Percentiles rank a stretch among this genome's conserved stretches.
Evolutionary conservation across 2,888 invertebrate genomes (phyloP).

Genomic region (Rhyacophila evoluta): DNA sequence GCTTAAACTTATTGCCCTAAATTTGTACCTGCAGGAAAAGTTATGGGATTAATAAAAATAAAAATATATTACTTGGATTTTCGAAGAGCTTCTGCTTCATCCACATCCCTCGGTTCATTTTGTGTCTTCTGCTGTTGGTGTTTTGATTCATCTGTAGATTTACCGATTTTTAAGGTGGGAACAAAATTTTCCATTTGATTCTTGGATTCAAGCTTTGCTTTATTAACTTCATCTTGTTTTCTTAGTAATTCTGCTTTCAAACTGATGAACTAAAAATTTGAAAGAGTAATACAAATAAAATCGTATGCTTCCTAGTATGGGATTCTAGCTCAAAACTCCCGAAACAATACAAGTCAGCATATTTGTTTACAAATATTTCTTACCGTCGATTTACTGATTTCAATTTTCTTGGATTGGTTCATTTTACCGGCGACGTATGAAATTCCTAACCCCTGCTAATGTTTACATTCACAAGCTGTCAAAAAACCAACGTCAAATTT

Average conservation of each 20-base stretch:
- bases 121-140: conserved; percentile 61
- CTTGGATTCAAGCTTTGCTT: conserved; percentile 71
- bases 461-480: conserved; percentile 2
- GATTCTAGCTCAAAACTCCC: not conserved
- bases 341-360: not conserved
- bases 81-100: conserved; percentile 60
- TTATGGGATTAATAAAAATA: no score
- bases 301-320: not conserved
- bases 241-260: conserved; percentile 90
- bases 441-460: not conserved
- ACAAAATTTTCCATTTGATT: conserved; percentile 69
- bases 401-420: conserved; percentile 62
- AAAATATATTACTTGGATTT: conserved; percentile 62
- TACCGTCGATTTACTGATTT: conserved; percentile 71
- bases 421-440: conserved; percentile 29
- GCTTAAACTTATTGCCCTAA: no score
- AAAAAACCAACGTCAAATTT: conserved; percentile 17
- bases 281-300: not conserved
- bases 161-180: conserved; percentile 62
- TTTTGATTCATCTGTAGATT: conserved; percentile 59
- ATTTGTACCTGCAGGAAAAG: no score
- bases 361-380: conserved; percentile 54
- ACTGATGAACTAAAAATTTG: conserved; percentile 73
- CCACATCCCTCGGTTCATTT: conserved; percentile 60
- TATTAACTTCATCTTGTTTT: conserved; percentile 86